Percentiles rank a stretch among this genome's conserved stretches.
Evolutionary conservation across 1,140 invertebrate species (phyloP).

Genomic region (Rhagoletis zephyria): DNA sequence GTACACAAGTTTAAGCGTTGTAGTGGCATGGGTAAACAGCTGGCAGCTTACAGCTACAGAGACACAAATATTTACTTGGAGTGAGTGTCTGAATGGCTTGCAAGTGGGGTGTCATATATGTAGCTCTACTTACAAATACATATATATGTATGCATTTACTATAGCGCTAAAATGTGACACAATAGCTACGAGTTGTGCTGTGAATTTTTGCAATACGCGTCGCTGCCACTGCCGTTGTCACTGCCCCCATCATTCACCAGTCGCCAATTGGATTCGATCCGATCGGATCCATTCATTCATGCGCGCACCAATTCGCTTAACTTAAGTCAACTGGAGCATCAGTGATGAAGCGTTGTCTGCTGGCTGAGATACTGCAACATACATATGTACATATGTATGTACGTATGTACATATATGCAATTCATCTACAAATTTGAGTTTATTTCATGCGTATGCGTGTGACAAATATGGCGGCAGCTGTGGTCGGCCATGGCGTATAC

Average conservation of each 20-base stretch:
- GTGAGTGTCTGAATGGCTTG: not conserved
- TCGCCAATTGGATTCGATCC: not conserved
- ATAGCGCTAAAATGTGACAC: conserved; percentile 11
- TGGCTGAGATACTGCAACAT: not conserved
- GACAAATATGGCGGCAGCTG: conserved; percentile 42
- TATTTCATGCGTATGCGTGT: not conserved
- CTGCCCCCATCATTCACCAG: not conserved
- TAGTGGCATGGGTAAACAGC: conserved; percentile 4
- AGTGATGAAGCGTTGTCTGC: conserved; percentile 24
- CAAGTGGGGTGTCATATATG: not conserved
- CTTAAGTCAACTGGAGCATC: conserved; percentile 21
- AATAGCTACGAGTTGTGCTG: conserved; percentile 14
- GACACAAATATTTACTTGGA: conserved; percentile 3
- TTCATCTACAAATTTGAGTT: not conserved
- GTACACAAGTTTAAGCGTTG: not conserved
- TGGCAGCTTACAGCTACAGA: not conserved
- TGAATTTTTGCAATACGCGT: conserved; percentile 36
- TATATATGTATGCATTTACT: too few relatives aligned
- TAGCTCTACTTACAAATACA: not conserved
- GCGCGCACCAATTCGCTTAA: not conserved
- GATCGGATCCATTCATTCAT: conserved; percentile 7
- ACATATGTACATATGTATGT: not conserved
- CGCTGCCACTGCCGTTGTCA: not conserved
- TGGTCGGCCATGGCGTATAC: conserved; percentile 20
- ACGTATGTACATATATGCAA: not conserved